phyloP scores from a whole-genome alignment of 2,888 invertebrate species.

The Aphidius colemani region DNA sequence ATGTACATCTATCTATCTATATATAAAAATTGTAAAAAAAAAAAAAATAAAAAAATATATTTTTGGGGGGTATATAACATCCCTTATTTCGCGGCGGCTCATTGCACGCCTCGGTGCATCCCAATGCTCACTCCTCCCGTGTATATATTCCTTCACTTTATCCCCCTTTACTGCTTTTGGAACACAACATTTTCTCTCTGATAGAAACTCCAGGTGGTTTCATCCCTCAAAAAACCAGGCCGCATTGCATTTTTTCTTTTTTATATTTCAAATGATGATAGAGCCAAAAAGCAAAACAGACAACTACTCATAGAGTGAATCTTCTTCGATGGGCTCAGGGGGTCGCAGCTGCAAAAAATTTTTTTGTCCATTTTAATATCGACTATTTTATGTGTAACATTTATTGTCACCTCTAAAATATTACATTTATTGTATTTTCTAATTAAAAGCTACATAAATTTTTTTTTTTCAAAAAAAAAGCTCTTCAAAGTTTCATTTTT shows the following conservation, averaged over 20 bases:
- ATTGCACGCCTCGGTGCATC: slow-evolving; percentile 58
- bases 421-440: too few relatives aligned
- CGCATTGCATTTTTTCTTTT: neutral
- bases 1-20: neutral
- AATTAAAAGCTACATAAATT: too few relatives aligned
- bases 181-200: slow-evolving; percentile 18
- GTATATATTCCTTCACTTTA: slow-evolving; percentile 12
- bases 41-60: slow-evolving; percentile 31
- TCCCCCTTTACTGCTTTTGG: neutral
- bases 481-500: too few relatives aligned
- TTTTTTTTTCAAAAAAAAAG: too few relatives aligned
- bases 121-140: slow-evolving; percentile 49
- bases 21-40: slow-evolving; percentile 32
- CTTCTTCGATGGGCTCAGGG: slow-evolving; percentile 13
- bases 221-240: slow-evolving; percentile 37
- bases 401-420: too few relatives aligned
- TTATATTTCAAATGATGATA: neutral
- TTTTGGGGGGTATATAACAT: slow-evolving; percentile 42
- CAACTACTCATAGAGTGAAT: slow-evolving; percentile 37
- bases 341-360: slow-evolving; percentile 6
- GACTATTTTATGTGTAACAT: too few relatives aligned
- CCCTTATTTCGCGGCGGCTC: slow-evolving; percentile 56
- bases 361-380: too few relatives aligned
- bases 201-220: slow-evolving; percentile 47
- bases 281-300: slow-evolving; percentile 25